These are phyloP conservation scores for Axinella damicornis DNA, from an alignment of 37 sponge, comb jelly and placozoan species.

Conservation along the genomic window DNA sequence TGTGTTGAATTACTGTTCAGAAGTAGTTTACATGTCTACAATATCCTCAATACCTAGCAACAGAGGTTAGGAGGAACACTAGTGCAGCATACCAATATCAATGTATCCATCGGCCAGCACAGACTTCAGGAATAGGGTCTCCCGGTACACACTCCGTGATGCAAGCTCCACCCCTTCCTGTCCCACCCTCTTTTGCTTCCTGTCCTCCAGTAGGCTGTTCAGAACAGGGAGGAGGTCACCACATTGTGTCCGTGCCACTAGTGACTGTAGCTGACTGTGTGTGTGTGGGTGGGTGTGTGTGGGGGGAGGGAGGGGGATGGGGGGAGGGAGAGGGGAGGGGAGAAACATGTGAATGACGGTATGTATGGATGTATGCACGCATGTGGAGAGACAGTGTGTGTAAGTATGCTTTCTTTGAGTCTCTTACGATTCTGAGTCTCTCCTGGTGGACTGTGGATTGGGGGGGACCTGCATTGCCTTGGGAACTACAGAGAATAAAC, in stretches of 20 bases:
- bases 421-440: conserved; percentile 29
- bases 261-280: conserved; percentile 66
- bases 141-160: conserved; percentile 59
- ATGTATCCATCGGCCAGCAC: conserved; percentile 3
- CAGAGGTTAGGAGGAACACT: neutral
- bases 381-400: too few species aligned
- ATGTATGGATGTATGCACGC: too few species aligned
- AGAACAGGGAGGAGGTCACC: conserved; percentile 57
- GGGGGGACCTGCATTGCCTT: neutral
- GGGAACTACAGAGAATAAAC: conserved; percentile 2
- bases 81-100: conserved; percentile 47
- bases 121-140: conserved; percentile 58
- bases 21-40: too few species aligned
- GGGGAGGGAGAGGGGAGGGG: too few species aligned
- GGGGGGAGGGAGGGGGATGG: neutral
- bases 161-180: neutral
- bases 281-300: neutral
- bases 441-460: conserved; percentile 6
- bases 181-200: neutral
- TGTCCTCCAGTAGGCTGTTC: conserved; percentile 45
- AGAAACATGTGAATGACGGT: too few species aligned
- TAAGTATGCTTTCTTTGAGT: too few species aligned
- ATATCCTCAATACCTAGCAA: too few species aligned
- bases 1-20: too few species aligned
- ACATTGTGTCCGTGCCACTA: conserved; percentile 72